phyloP scores from a whole-genome alignment of 1,140 invertebrate species.

The Drosophila azteca region DNA sequence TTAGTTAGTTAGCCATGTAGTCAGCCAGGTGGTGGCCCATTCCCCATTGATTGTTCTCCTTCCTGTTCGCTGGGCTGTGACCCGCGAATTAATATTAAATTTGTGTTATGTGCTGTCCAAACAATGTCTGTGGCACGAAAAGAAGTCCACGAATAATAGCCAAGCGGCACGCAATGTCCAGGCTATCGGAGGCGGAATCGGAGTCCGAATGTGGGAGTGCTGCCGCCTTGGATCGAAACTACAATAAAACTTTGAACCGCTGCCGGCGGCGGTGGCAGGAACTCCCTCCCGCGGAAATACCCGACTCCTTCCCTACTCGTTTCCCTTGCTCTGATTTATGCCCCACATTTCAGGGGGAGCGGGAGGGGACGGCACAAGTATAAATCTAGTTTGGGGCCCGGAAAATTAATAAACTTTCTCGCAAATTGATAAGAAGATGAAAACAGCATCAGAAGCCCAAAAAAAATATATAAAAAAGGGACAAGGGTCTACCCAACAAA shows the following conservation, averaged over 20 bases:
- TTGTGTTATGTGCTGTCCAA: constrained; percentile 55
- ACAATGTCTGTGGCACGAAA: constrained; percentile 39
- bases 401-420: constrained; percentile 71
- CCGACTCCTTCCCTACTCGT: not conserved
- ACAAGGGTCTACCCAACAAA: constrained; percentile 23
- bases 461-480: constrained; percentile 7
- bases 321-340: constrained; percentile 59
- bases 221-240: constrained; percentile 32
- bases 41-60: not conserved
- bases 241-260: not conserved
- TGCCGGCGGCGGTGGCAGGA: no score
- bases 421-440: constrained; percentile 67
- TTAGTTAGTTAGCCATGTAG: constrained; percentile 47
- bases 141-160: constrained; percentile 60
- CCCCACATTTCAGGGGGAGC: constrained; percentile 2
- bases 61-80: constrained; percentile 15
- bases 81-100: constrained; percentile 74
- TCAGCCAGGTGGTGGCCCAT: constrained; percentile 6
- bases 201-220: not conserved
- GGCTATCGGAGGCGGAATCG: not conserved
- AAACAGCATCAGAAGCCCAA: constrained; percentile 26
- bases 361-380: constrained; percentile 11
- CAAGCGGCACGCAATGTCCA: constrained; percentile 54
- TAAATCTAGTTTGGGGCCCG: constrained; percentile 30
- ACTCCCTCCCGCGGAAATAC: not conserved